Percentiles rank a stretch among this genome's conserved stretches.
These are phyloP conservation scores for Eupithecia tripunctaria DNA, from an alignment of 2,888 invertebrate species.

Conservation along the genomic window DNA sequence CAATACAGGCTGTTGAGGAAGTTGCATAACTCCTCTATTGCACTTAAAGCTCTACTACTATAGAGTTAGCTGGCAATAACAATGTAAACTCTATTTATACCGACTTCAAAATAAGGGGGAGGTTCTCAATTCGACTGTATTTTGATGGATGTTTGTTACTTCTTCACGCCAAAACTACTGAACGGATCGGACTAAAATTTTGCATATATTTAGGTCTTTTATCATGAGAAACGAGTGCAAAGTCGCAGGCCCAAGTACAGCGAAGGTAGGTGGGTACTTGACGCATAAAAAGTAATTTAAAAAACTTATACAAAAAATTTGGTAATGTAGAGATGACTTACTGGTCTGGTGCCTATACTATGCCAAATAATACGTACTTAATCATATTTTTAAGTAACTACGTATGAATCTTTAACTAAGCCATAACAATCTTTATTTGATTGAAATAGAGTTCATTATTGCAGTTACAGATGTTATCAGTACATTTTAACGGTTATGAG, in stretches of 20 bases:
- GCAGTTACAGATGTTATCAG: not conserved
- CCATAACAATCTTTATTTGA: not conserved
- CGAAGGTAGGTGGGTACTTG: not conserved
- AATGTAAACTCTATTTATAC: no score
- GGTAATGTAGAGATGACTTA: not conserved
- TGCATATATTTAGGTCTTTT: not conserved
- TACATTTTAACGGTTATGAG: not conserved
- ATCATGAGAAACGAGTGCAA: not conserved
- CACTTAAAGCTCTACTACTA: no score
- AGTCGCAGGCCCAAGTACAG: not conserved
- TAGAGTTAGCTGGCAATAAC: not conserved
- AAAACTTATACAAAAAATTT: not conserved
- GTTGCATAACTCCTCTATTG: no score
- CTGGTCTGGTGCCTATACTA: not conserved
- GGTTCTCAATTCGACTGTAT: no score
- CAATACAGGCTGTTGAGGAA: no score
- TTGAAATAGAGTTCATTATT: constrained; percentile 6
- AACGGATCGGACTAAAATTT: not conserved
- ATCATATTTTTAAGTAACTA: not conserved
- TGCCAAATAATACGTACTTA: not conserved
- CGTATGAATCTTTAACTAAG: not conserved
- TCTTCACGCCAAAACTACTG: not conserved
- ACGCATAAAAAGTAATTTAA: not conserved
- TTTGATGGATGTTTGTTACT: no score
- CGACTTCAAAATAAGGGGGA: no score